Evolutionary conservation across 2,113 vertebrate species (phyloP), one percentile per base, ranked within the genome.

Genomic region (Brachyhypopomus gauderio): DNA sequence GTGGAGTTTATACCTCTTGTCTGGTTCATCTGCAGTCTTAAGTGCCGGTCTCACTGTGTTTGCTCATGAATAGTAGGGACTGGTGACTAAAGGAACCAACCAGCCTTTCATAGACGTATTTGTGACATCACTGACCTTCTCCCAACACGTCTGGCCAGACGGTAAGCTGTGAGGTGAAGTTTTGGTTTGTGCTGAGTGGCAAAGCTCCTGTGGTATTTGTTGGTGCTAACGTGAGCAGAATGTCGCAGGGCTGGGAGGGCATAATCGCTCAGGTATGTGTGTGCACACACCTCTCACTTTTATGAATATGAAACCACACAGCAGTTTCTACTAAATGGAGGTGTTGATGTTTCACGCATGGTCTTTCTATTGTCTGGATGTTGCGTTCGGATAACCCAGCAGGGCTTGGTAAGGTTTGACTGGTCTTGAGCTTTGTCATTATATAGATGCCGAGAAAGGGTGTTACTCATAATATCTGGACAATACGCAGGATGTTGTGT

Each of bases 1-100:
- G 72, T 22, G 30, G 58, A 1, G n/a, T 84, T 80, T 69, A 25
- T 66, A 23, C 17, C 22, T 30, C 30, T 34, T 38, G 56, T 12
- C 22, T 38, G 22, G 6, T 36, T 71, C 48, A 25, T 27, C 11
- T 45, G 87, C 80, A 58, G 78, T 85, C 77, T 36, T 78, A 76
- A 80, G 88, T 86, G 76, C 86, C 89, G 88, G 85, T 87, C 86
- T 91, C 90, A 79, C 86, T 52, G 12, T 52, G 45, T 84, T 78
- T 69, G 79, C 82, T 69, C 14, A 3, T 77, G 84, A 78, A 91
- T 89, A 89, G 87, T 89, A 86, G 77, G 12, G 17, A 27, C 81
- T 83, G 72, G 74, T 86, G 86, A 90, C 27, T 85, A 85, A 84
- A 81, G 85, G 52, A 52, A 34, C 56, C 17, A 78, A 89, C 85